These are phyloP conservation scores for Phengaris alcon DNA, from an alignment of 2,888 invertebrate species.

Conservation along the genomic window DNA sequence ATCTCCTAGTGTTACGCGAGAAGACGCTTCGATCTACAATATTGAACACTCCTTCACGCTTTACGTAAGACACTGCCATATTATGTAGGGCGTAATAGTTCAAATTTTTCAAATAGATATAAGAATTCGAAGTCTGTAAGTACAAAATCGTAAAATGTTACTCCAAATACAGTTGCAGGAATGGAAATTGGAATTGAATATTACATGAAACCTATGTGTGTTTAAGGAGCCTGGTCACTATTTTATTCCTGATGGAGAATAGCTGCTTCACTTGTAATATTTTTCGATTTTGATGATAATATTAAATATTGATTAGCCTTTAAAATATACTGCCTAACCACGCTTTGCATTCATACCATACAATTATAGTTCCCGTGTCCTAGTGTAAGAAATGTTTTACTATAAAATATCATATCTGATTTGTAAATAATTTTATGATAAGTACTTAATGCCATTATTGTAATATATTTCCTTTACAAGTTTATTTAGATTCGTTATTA, in stretches of 20 bases:
- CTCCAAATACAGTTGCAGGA: neutral
- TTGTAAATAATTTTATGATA: slow-evolving; percentile 24
- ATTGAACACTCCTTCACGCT: neutral
- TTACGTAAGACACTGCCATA: slow-evolving; percentile 29
- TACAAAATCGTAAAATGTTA: neutral
- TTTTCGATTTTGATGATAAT: slow-evolving; percentile 9
- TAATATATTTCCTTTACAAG: slow-evolving; percentile 43
- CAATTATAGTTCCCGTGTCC: neutral
- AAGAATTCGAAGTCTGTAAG: neutral
- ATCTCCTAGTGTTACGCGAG: slow-evolving; percentile 45
- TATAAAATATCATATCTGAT: neutral
- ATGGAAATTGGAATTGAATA: neutral
- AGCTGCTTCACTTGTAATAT: neutral
- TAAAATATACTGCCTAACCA: neutral
- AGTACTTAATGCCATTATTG: slow-evolving; percentile 33
- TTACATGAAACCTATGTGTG: too few relatives aligned
- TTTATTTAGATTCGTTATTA: slow-evolving; percentile 50
- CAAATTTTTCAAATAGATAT: slow-evolving; percentile 3
- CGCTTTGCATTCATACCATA: neutral
- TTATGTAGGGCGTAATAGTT: slow-evolving; percentile 14
- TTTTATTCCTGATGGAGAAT: neutral
- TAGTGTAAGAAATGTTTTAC: slow-evolving; percentile 17
- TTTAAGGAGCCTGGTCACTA: neutral
- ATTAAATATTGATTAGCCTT: neutral
- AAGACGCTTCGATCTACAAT: slow-evolving; percentile 11